Base-by-base conservation (phyloP, 2,888 invertebrate species). In the Malthinus seriepunctatus region DNA sequence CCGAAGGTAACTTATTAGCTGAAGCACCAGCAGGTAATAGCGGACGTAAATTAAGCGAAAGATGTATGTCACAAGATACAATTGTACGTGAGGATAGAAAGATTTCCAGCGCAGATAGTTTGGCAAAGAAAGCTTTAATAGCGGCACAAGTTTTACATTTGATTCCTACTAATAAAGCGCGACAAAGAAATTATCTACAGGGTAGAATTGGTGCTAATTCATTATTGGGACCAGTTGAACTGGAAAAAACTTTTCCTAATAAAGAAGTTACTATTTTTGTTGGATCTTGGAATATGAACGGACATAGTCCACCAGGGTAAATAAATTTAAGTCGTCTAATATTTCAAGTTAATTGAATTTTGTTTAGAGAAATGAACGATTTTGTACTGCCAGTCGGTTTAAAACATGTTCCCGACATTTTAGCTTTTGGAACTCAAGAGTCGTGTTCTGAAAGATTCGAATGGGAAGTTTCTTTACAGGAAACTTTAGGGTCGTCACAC, bases 221-320 rank as follows among this genome's bases (percentile, higher is more conserved):
- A 0, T 78, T 96, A 38, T 80, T 96, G 42, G 95, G 96, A 0
- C 85, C 90, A 1, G 86, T 87, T 11, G 96, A 97, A 75, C 81
- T 97, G 55, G 90, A 91, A 69, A 88, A 93, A 76, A 89, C 92
- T 42, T 86, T 97, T 70, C 95, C 95, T 1, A 89, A 89, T 70
- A 84, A 92, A 67, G 91, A 93, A 78, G 84, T 95, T 0, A 89
- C 87, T 64, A 87, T 97, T 69, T 95, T 94, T 82, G 88, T 95
- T 54, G 95, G 93, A 5, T 93, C 95, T 15, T 97, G 97, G 96
- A 97, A 97, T 76, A 96, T 97, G 95, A 95, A 95, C 78, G 95
- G 95, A 32, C 92, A 95, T 73, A 83, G 84, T 66, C 89, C 91
- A 42, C 91, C 91, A 44, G 88, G 88, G 93, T 93, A 82, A 81